Base-by-base conservation (phyloP, 2,113 vertebrate genomes). In the Bambusicola thoracicus region DNA sequence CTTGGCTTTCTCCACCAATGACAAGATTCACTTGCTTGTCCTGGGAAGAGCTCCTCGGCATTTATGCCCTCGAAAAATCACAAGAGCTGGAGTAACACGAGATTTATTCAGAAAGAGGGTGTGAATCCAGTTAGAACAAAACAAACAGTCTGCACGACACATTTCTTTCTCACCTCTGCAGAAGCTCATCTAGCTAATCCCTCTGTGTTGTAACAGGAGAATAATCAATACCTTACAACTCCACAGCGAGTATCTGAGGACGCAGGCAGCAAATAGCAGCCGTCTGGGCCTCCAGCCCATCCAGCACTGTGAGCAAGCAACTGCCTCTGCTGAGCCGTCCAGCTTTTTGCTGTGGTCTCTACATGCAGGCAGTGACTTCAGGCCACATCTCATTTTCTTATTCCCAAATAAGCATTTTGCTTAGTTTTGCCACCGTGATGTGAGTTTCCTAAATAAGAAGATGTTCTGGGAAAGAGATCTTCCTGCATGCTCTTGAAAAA, bases 371-470 rank as follows among this genome's bases (percentile, higher is more conserved):
- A 6, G 40, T 56, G 32, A 66, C 86, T 74, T 25, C 48, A n/a
- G 68, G 46, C 79, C 68, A 24, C 65, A 41, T 83, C 70, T 93
- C 83, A 8, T 81, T 91, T 89, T 75, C 68, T 91, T 88, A 51
- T 75, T 91, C 80, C 87, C 79, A 93, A 90, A 91, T 81, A 94
- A 94, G 76, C 93, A 53, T 90, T 82, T 66, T 75, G 83, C 63
- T 91, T 91, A 94, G 94, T 81, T 94, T 87, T 88, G 91, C 91
- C 82, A 76, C 84, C 30, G 11, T 44, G 79, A 90, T 94, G 95
- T 21, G 56, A 93, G 86, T 94, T 97, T 97, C 95, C 95, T 88
- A 94, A 97, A 95, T 95, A 96, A 97, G 95, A 96, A 72, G 90
- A 94, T 89, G 86, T 94, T 92, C 94, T 81, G 76, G 95, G 93